Conservation (phyloP, 2,113 vertebrate species). For the Labeo rohita region DNA sequence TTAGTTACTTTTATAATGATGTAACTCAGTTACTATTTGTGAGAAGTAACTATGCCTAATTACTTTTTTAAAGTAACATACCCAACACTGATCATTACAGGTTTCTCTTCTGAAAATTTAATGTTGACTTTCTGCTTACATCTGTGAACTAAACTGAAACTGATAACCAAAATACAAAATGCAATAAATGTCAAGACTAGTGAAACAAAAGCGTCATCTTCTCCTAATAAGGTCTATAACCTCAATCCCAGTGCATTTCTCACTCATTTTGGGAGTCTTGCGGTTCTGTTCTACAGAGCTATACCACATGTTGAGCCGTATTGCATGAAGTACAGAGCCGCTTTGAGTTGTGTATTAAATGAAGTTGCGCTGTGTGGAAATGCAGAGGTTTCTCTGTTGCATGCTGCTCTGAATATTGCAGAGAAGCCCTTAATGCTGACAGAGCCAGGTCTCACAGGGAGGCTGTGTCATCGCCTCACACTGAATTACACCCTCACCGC, state of each 20-base stretch:
- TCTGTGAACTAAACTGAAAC: not conserved
- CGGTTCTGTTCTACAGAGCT: not conserved
- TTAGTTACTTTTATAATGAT: too few species aligned
- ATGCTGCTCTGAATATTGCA: slow-evolving; percentile 45
- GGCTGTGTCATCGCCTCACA: slow-evolving; percentile 50
- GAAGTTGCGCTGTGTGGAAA: slow-evolving; percentile 30
- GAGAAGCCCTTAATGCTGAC: slow-evolving; percentile 54
- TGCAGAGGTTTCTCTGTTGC: slow-evolving; percentile 29
- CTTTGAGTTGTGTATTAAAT: slow-evolving; percentile 13
- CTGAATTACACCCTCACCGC: slow-evolving; percentile 53
- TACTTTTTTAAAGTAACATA: too few species aligned
- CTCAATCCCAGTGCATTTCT: not conserved
- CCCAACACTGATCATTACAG: too few species aligned
- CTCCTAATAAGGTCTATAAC: not conserved
- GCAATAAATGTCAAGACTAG: not conserved
- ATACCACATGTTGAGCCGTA: slow-evolving; percentile 21
- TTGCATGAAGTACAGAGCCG: not conserved
- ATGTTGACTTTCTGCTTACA: not conserved
- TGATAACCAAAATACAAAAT: not conserved
- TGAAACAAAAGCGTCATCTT: not conserved
- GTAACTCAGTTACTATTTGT: too few species aligned
- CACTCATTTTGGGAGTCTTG: not conserved
- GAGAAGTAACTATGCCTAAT: too few species aligned
- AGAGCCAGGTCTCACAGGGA: slow-evolving; percentile 46
- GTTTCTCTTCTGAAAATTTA: not conserved